phyloP scores from a whole-genome alignment of 92 coral and sea anemone genomes.

The Epizoanthus rinbou region DNA sequence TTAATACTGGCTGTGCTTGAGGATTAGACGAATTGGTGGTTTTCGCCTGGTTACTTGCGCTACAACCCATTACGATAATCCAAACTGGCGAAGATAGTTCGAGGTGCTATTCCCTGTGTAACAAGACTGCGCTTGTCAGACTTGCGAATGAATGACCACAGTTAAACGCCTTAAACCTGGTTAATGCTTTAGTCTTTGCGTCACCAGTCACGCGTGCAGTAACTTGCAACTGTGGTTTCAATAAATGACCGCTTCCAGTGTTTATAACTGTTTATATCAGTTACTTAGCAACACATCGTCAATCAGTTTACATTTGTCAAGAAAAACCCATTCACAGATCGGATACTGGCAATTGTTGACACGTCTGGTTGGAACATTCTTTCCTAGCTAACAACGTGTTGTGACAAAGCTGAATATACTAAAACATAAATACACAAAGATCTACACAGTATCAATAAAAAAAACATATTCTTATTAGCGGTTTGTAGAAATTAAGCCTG shows the following conservation, averaged over 20 bases:
- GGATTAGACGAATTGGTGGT: conserved; percentile 32
- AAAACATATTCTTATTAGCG: too few species aligned
- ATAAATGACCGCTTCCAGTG: conserved; percentile 11
- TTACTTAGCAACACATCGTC: conserved; percentile 21
- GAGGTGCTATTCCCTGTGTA: neutral
- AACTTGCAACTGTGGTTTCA: neutral
- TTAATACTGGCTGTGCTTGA: conserved; percentile 32
- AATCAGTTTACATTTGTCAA: conserved; percentile 42
- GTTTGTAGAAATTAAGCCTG: too few species aligned
- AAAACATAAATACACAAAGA: too few species aligned
- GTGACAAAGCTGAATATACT: too few species aligned
- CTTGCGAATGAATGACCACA: conserved; percentile 20
- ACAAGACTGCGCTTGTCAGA: neutral
- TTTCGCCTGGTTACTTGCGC: conserved; percentile 71
- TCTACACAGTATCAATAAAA: too few species aligned
- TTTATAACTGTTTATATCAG: conserved; percentile 44
- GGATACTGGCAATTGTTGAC: conserved; percentile 19
- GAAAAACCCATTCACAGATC: conserved; percentile 5
- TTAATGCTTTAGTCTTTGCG: neutral
- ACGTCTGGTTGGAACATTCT: conserved; percentile 2
- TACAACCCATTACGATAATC: conserved; percentile 72
- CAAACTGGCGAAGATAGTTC: neutral
- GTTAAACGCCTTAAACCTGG: neutral
- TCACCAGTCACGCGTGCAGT: conserved; percentile 34
- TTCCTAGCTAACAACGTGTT: neutral